A percentile compares a stretch with the other conserved stretches of the same genome.
Evolutionary conservation across 2,888 invertebrate genomes (phyloP).

Genomic region (Magallana nippona): DNA sequence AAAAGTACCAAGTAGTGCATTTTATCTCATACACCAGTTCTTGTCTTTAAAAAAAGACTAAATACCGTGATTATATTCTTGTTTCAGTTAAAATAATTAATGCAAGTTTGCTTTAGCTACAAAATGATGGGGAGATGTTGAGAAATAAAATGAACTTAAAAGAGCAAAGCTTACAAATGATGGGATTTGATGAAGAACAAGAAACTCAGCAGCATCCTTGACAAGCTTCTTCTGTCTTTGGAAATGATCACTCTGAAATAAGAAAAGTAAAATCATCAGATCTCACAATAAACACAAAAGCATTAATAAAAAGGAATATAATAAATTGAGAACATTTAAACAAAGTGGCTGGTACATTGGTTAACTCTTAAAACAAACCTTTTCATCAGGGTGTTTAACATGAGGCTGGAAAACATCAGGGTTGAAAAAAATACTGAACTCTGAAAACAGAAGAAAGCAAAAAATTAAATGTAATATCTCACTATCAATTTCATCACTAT

Average conservation of each 20-base stretch:
- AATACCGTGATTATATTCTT: background rate
- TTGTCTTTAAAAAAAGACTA: background rate
- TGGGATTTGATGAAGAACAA: conserved; percentile 95
- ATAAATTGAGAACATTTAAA: too few relatives aligned
- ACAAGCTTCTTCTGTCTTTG: conserved; percentile 93
- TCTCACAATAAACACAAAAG: too few relatives aligned
- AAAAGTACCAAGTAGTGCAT: too few relatives aligned
- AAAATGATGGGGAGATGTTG: background rate
- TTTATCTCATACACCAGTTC: too few relatives aligned
- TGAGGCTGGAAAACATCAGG: conserved; percentile 98
- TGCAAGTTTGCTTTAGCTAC: background rate
- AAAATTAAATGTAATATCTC: background rate
- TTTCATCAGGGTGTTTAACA: conserved; percentile 89
- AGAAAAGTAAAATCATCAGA: background rate
- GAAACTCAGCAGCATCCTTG: conserved; percentile 96
- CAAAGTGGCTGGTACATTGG: too few relatives aligned
- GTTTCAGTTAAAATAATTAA: too few relatives aligned
- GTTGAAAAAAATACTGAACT: conserved; percentile 98
- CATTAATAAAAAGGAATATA: too few relatives aligned
- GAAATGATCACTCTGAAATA: conserved; percentile 83
- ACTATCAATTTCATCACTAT: too few relatives aligned
- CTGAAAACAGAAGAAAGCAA: conserved; percentile 76
- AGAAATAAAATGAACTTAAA: too few relatives aligned
- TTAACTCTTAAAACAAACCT: conserved; percentile 76
- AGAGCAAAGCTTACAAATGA: conserved; percentile 87